phyloP scores from a whole-genome alignment of 1,140 invertebrate genomes.

The Panulirus ornatus region DNA sequence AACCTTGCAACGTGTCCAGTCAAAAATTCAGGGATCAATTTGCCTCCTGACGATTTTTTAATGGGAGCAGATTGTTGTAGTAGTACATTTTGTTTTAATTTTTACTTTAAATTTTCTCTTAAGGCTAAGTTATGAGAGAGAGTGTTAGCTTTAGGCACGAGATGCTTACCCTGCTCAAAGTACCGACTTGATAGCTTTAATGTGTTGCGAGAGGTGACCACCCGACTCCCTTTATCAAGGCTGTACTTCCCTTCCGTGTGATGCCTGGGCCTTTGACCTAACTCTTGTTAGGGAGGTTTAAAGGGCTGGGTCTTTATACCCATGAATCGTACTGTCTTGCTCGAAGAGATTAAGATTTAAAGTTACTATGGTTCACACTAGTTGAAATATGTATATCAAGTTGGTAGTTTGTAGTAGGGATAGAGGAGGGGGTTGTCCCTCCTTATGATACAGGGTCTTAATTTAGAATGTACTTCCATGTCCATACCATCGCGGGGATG shows the following conservation, averaged over 20 bases:
- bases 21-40: slow-evolving; percentile 54
- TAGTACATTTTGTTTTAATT: slow-evolving; percentile 40
- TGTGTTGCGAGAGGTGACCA: background rate
- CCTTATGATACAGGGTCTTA: slow-evolving; percentile 69
- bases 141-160: slow-evolving; percentile 18
- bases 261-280: too few relatives aligned
- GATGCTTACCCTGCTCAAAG: background rate
- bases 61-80: slow-evolving; percentile 60
- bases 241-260: too few relatives aligned
- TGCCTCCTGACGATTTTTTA: slow-evolving; percentile 24
- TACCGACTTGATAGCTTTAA: background rate
- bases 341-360: too few relatives aligned
- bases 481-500: background rate
- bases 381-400: slow-evolving; percentile 34
- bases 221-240: too few relatives aligned
- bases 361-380: too few relatives aligned
- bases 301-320: too few relatives aligned
- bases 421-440: slow-evolving; percentile 35
- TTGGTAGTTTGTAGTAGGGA: slow-evolving; percentile 13
- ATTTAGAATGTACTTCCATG: slow-evolving; percentile 51
- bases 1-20: slow-evolving; percentile 50
- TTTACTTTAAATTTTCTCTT: slow-evolving; percentile 23
- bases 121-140: slow-evolving; percentile 45
- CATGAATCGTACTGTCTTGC: too few relatives aligned
- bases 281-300: too few relatives aligned